Evolutionary conservation across 2,797 vertebrate genomes (phyloP), one percentile per base, ranked within the genome.

Genomic region (Manis pentadactyla): DNA sequence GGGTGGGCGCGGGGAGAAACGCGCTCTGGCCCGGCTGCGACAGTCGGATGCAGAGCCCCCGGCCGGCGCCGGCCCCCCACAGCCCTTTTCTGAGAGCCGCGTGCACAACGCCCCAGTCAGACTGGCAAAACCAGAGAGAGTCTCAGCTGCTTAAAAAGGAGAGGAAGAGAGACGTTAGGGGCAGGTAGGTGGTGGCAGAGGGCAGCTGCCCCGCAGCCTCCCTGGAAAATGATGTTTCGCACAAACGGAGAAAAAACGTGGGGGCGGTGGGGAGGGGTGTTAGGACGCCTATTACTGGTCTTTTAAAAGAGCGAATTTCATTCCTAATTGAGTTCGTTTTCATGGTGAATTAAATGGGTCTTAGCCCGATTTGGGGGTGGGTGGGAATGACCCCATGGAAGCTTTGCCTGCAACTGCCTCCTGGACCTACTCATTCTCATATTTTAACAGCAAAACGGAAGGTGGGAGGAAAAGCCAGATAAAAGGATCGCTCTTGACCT

Each of bases 281-380:
- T 5, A 53, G 51, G 27, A 10, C 4, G 0, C 37, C 51, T 0
- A 23, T n/a, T 1, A 15, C 71, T 5, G 21, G 55, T 55, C 74
- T 78, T 91, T 55, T 39, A 10, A 66, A 61, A 49, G 34, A 64
- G 88, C 23, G 53, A 68, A 82, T 84, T 81, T 25, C 92, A 82
- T 37, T 91, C 59, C 95, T 91, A 77, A 97, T 96, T 71, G 75
- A 63, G 75, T 95, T 82, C 31, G 89, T 97, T 95, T 95, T 97
- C 85, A 49, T 15, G 88, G 92, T 2, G 90, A 87, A 97, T 95
- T 93, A 94, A 94, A 91, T 31, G 55, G 77, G 93, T 85, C 77
- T 92, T 84, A 42, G 93, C 29, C 42, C 71, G 59, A 39, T 51
- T 66, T 63, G 55, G 55, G 66, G 21, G 19, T 21, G 42, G 34